These are phyloP conservation scores for Petrocephalus zakoni DNA, from an alignment of 2,113 vertebrate species.

Conservation along the genomic window DNA sequence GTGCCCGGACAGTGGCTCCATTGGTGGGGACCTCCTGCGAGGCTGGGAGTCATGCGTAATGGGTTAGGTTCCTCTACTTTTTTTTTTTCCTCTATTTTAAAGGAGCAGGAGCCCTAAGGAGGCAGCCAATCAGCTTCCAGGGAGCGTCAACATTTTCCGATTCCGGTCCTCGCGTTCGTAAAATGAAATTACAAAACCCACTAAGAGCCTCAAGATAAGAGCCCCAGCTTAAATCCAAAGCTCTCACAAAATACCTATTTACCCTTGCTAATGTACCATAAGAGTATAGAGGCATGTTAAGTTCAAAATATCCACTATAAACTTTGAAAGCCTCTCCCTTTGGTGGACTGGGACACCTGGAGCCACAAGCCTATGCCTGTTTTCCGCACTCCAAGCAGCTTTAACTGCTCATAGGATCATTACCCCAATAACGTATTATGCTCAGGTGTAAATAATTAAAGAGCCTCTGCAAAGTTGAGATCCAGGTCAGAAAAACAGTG, in stretches of 20 bases:
- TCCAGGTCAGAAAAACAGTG: not conserved
- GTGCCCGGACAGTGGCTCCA: not conserved
- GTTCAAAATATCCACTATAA: not conserved
- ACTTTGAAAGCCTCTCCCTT: not conserved
- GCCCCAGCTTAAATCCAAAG: not conserved
- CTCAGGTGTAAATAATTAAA: conserved; percentile 3
- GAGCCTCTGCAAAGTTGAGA: not conserved
- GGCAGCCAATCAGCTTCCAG: not conserved
- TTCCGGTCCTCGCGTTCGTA: not conserved
- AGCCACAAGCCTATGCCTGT: not conserved
- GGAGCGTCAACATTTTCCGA: not conserved
- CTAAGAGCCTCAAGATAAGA: no score
- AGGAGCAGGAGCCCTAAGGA: not conserved
- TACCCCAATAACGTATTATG: not conserved
- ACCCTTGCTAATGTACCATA: not conserved
- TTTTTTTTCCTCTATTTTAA: no score
- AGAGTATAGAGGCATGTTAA: not conserved
- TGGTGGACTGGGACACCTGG: not conserved
- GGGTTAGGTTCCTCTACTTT: not conserved
- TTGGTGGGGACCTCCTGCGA: no score
- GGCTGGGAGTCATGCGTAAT: not conserved
- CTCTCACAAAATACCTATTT: not conserved
- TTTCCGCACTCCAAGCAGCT: not conserved
- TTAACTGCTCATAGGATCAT: not conserved
- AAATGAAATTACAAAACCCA: not conserved